A percentile compares a stretch with the other conserved stretches of the same genome.
phyloP scores from a whole-genome alignment of 2,113 vertebrate genomes.

The Tichodroma muraria region DNA sequence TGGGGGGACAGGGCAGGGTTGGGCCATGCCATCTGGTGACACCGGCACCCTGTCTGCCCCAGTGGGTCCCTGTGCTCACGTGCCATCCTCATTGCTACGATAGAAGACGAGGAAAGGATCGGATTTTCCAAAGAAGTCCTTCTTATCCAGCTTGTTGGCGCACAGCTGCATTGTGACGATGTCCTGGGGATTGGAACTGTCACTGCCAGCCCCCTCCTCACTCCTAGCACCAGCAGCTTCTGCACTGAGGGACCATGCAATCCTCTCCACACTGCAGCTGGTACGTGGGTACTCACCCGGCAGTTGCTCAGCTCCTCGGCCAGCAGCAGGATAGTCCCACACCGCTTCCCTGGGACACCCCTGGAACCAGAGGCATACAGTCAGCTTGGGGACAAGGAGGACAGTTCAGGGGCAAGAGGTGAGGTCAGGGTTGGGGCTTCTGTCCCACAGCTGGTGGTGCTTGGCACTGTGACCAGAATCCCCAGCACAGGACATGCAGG shows the following conservation, averaged over 20 bases:
- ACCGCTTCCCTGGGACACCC: constrained; percentile 81
- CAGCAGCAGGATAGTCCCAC: constrained; percentile 76
- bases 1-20: constrained; percentile 19
- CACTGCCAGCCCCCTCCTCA: not conserved
- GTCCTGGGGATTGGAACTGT: constrained; percentile 70
- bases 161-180: constrained; percentile 97
- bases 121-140: constrained; percentile 98
- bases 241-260: accelerated
- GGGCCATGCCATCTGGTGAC: accelerated
- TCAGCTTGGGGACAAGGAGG: not conserved
- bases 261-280: accelerated
- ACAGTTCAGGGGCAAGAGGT: not conserved
- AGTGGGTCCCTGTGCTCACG: constrained; percentile 73
- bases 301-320: constrained; percentile 84
- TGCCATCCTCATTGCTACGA: constrained; percentile 96
- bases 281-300: constrained; percentile 63
- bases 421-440: not conserved
- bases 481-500: not conserved
- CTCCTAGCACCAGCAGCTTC: not conserved
- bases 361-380: constrained; percentile 47
- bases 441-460: not conserved
- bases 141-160: constrained; percentile 98
- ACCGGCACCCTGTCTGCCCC: not conserved
- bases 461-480: not conserved
- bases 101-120: constrained; percentile 98